Percentiles rank a stretch among this genome's conserved stretches.
Conservation (phyloP, 2,888 invertebrate genomes). For the Aleiodes testaceus region DNA sequence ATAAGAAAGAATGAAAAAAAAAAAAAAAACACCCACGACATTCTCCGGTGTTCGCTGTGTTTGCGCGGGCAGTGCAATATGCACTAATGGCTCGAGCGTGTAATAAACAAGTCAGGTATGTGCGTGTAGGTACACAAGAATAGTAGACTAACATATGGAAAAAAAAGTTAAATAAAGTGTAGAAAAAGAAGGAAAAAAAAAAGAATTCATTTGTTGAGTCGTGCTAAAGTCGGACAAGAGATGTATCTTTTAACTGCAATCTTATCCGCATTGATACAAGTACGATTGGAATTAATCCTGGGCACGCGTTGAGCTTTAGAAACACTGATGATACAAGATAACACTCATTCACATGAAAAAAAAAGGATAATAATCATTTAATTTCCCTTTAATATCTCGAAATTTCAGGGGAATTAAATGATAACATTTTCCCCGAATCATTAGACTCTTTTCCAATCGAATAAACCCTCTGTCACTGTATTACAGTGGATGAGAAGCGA, state of each 20-base stretch:
- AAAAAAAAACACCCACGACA: slow-evolving; percentile 19
- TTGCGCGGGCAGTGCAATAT: slow-evolving; percentile 7
- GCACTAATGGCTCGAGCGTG: slow-evolving; percentile 18
- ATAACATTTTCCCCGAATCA: too few relatives aligned
- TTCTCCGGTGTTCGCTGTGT: slow-evolving; percentile 8
- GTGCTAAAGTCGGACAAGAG: neutral
- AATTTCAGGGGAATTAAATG: too few relatives aligned
- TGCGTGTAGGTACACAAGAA: slow-evolving; percentile 14
- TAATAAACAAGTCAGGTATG: slow-evolving; percentile 32
- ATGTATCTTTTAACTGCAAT: slow-evolving; percentile 11
- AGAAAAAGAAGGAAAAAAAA: neutral
- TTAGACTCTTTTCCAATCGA: too few relatives aligned
- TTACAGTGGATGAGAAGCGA: too few relatives aligned
- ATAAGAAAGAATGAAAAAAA: too few relatives aligned
- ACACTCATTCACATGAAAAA: neutral
- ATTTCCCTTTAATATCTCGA: too few relatives aligned
- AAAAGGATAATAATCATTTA: neutral
- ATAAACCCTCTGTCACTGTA: too few relatives aligned
- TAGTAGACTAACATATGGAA: neutral
- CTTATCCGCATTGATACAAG: slow-evolving; percentile 13
- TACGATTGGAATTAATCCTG: slow-evolving; percentile 19
- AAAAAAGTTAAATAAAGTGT: slow-evolving; percentile 3
- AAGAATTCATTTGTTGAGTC: slow-evolving; percentile 8
- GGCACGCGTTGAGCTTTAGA: slow-evolving; percentile 19
- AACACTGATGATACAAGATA: slow-evolving; percentile 11